Evolutionary conservation across 2,888 invertebrate genomes (phyloP), one percentile per base, ranked within the genome.

Genomic region (Pasiphila rectangulata): DNA sequence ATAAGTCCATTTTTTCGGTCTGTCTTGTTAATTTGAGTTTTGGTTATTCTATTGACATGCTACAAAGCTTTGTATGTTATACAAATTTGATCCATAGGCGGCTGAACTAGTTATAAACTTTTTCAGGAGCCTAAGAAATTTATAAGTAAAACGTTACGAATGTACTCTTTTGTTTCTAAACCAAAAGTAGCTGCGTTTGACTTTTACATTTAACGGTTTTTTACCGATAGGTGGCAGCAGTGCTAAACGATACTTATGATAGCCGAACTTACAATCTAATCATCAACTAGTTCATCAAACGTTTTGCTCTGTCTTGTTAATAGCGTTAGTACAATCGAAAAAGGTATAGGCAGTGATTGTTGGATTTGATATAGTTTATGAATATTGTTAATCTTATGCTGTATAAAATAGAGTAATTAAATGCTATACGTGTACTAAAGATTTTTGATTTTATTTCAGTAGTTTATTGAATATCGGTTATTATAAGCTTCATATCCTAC

Each of bases 331-430:
- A 81, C 79, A 82, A 83, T 82, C 82, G 77, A 79, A 79, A 78
- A 73, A 80, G 79, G 76, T 83, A 79, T 85, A 86, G 84, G 69
- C 83, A 82, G 83, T 85, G 82, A 85, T 88, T 88, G 88, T 88
- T 88, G 88, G 88, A 88, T 88, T 87, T 88, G 88, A 87, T 84
- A 88, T 87, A 88, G 88, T 88, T 83, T 88, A 88, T 87, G 78
- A 83, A 87, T 86, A 88, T 84, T 87, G 88, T 88, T 88, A 88
- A 85, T 81, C 82, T 83, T 83, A 87, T 86, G 86, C 87, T 88
- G 86, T 88, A 88, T 84, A 88, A 88, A n/a, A 88, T 86, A 88
- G 86, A 82, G 60, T 86, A 84, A 88, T 87, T 88, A 88, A 88
- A 88, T 79, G 87, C 88, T 88, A 85, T 87, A 87, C 83, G 87